phyloP scores from a whole-genome alignment of 2,113 vertebrate species.

The Meleagris gallopavo region DNA sequence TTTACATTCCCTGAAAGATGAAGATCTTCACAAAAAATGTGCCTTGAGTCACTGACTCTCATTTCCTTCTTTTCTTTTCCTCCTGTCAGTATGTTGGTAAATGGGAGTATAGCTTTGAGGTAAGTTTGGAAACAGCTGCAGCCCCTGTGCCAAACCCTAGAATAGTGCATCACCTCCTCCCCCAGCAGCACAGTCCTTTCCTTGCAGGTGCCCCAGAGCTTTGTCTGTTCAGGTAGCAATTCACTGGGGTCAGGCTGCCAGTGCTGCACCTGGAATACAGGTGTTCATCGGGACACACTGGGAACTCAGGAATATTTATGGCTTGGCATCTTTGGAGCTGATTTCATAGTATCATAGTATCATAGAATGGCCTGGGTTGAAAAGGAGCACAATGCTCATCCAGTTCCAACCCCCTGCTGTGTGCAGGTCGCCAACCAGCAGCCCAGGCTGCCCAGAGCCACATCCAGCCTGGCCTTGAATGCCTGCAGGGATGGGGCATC shows the following conservation, averaged over 20 bases:
- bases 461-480: too few relatives aligned
- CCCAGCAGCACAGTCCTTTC: neutral
- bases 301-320: neutral
- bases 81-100: constrained; percentile 88
- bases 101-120: constrained; percentile 96
- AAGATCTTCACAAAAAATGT: neutral
- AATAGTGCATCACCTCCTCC: neutral
- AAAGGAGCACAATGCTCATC: too few relatives aligned
- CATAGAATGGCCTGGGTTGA: too few relatives aligned
- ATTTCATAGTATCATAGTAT: too few relatives aligned
- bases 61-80: neutral
- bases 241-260: neutral
- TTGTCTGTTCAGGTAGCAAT: neutral
- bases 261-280: neutral
- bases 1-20: neutral
- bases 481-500: too few relatives aligned
- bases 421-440: too few relatives aligned
- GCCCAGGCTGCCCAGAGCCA: too few relatives aligned
- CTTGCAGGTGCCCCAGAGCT: neutral
- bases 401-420: too few relatives aligned
- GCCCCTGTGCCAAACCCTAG: neutral
- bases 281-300: neutral
- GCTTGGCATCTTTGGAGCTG: neutral
- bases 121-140: constrained; percentile 76
- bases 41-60: neutral